Evolutionary conservation across 2,113 vertebrate species (phyloP).

Genomic region (Nesoenas mayeri): DNA sequence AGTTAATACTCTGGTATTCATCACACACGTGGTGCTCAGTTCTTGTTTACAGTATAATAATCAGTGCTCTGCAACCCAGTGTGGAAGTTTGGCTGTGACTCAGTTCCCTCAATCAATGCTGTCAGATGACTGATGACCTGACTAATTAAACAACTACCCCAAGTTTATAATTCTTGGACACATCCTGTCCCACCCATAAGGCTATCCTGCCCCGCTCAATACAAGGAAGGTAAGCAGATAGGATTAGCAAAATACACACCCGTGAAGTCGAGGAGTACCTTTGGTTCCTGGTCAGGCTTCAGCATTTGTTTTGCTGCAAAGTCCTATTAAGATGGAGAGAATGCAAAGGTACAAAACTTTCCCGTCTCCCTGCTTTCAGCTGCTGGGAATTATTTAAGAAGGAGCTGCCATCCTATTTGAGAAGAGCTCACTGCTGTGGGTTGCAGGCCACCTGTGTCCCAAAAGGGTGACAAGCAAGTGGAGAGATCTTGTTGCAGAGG

Average conservation of each 20-base stretch:
- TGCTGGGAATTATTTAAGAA: not conserved
- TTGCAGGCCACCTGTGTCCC: not conserved
- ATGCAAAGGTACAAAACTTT: not conserved
- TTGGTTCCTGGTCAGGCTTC: not conserved
- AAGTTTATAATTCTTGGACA: not conserved
- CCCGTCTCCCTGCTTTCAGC: not conserved
- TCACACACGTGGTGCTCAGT: not conserved
- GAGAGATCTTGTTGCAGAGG: not conserved
- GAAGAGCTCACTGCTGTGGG: not conserved
- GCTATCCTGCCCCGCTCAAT: not conserved
- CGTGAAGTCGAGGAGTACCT: not conserved
- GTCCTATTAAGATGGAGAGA: not conserved
- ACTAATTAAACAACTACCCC: not conserved
- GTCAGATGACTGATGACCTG: not conserved
- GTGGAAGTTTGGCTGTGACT: not conserved
- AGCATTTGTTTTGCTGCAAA: not conserved
- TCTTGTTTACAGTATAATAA: not conserved
- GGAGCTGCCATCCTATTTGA: not conserved
- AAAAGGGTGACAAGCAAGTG: not conserved
- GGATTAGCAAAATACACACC: not conserved
- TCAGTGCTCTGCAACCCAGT: not conserved
- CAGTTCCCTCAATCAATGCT: not conserved
- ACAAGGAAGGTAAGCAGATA: not conserved
- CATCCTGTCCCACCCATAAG: not conserved
- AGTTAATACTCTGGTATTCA: not conserved